Conservation (phyloP, 2,888 invertebrate genomes). For the Eulithis prunata region DNA sequence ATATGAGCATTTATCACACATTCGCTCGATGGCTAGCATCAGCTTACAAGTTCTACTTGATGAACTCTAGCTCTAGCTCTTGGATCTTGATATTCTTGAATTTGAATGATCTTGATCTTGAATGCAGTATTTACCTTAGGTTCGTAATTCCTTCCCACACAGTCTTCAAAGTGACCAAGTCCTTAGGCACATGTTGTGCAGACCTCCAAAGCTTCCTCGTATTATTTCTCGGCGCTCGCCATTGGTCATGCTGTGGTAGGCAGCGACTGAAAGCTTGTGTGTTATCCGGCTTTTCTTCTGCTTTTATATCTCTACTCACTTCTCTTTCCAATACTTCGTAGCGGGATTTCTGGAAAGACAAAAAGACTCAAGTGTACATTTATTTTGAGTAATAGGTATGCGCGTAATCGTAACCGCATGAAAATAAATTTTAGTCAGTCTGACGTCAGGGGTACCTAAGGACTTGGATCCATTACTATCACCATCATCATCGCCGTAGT, state of each 20-base stretch:
- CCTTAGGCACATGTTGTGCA: slow-evolving; percentile 82
- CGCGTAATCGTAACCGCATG: no score
- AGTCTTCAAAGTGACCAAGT: slow-evolving; percentile 85
- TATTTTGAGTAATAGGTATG: no score
- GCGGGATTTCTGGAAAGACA: slow-evolving; percentile 56
- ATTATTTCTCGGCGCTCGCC: slow-evolving; percentile 78
- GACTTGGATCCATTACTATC: no score
- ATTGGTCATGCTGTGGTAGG: slow-evolving; percentile 74
- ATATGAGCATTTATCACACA: no score
- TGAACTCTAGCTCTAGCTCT: no score
- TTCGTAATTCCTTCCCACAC: slow-evolving; percentile 87
- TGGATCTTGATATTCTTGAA: no score
- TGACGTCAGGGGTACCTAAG: no score
- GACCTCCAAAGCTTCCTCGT: slow-evolving; percentile 83
- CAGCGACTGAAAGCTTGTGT: slow-evolving; percentile 77
- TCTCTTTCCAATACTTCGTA: slow-evolving; percentile 67
- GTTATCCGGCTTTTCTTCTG: slow-evolving; percentile 66
- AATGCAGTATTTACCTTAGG: slow-evolving; percentile 64
- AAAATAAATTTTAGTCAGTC: no score
- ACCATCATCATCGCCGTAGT: no score
- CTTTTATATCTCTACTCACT: slow-evolving; percentile 76
- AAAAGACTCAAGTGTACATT: neutral
- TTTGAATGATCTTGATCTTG: no score
- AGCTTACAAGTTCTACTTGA: no score
- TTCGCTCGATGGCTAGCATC: no score